Evolutionary conservation across 2,113 vertebrate species (phyloP), one percentile per base, ranked within the genome.

Genomic region (Odocoileus virginianus): DNA sequence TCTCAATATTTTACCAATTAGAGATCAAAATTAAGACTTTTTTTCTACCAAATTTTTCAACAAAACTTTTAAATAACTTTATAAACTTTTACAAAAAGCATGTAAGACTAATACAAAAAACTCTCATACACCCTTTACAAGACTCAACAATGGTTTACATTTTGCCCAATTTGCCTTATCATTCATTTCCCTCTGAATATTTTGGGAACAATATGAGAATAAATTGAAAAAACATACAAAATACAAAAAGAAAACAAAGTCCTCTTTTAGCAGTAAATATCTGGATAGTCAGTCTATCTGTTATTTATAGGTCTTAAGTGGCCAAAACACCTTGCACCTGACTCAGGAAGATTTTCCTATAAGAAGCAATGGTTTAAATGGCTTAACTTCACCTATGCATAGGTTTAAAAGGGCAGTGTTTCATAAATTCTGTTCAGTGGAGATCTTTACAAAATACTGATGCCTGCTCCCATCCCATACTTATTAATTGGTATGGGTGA

Each of bases 11-110:
- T 92, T 87, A 84, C 36, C 55, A 87, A 33, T 91, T 60, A 97
- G 19, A 85, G 28, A 92, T 87, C 9, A 54, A n/a, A 71, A 27
- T 85, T 88, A 95, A 85, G 89, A 85, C 3, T 52, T 9, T 55
- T 55, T 7, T 25, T 76, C 14, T 2, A 76, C 40, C 40, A 76
- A 76, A 43, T 4, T n/a, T 52, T 82, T 64, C 79, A 58, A 84
- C 36, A 93, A 40, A 87, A 83, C 23, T 91, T 95, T 40, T 40
- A 1, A 33, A 43, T 61, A 55, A 16, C 57, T 61, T 87, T 82
- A 94, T 36, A 78, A 88, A 83, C 21, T 57, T 97, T 52, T 45
- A 92, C 17, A 94, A 60, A 82, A 96, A 92, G 86, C 78, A 33
- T 6, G 82, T 79, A 36, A 57, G 33, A 82, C 50, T 23, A 92